These are phyloP conservation scores for Psettodes erumei DNA, from an alignment of 2,113 vertebrate genomes.

Conservation along the genomic window DNA sequence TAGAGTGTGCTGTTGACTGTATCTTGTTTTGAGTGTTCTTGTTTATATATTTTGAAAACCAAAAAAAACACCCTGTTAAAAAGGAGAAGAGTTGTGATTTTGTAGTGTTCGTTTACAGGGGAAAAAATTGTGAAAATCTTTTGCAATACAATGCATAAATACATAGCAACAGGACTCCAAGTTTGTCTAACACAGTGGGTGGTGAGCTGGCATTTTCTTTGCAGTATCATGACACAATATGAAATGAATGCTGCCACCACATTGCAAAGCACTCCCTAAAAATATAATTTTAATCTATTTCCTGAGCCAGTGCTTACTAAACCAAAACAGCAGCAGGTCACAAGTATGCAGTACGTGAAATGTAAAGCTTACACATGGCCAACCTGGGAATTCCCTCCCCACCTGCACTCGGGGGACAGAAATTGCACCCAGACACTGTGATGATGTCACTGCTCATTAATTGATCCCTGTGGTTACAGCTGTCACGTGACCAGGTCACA, in stretches of 20 bases:
- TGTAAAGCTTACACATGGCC: not conserved
- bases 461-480: constrained; percentile 56
- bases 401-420: constrained; percentile 28
- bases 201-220: constrained; percentile 2
- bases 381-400: constrained; percentile 44
- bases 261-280: constrained; percentile 19
- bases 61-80: not conserved
- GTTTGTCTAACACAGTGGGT: not conserved
- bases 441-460: constrained; percentile 70
- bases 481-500: constrained; percentile 54
- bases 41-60: not conserved
- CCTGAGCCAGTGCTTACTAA: not conserved
- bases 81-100: not conserved
- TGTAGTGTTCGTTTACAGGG: not conserved
- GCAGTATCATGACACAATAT: constrained; percentile 12
- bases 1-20: not conserved
- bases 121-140: not conserved
- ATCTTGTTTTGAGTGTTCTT: not conserved
- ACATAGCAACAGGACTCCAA: not conserved
- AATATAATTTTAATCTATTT: constrained; percentile 15
- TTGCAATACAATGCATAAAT: not conserved
- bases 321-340: constrained; percentile 11
- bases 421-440: constrained; percentile 37
- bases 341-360: constrained; percentile 21
- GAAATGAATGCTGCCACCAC: constrained; percentile 22